Evolutionary conservation across 1,140 invertebrate species (phyloP).

Genomic region (Metopolophium dirhodum): DNA sequence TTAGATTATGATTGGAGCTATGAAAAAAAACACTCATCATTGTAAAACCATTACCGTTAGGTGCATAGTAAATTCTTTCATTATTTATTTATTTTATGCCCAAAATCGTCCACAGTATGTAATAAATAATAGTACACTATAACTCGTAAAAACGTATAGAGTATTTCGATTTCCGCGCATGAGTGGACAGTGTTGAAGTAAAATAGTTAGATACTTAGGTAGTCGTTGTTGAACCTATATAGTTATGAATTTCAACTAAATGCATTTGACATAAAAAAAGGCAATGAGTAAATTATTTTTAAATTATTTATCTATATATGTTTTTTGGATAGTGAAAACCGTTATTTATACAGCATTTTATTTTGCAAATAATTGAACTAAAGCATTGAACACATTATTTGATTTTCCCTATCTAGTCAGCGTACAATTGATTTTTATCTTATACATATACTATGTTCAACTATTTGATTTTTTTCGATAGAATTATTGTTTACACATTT

Average conservation of each 20-base stretch:
- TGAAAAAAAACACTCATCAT: too few species aligned
- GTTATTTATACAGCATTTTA: not conserved
- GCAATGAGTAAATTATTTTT: not conserved
- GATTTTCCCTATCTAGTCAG: not conserved
- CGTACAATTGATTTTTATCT: not conserved
- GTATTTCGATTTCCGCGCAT: not conserved
- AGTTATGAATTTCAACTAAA: not conserved
- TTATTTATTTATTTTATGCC: not conserved
- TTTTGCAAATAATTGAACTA: not conserved
- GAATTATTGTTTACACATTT: not conserved
- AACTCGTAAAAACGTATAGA: not conserved
- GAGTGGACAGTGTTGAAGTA: not conserved
- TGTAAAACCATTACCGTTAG: too few species aligned
- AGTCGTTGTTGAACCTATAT: not conserved
- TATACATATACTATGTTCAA: not conserved
- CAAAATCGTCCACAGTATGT: not conserved
- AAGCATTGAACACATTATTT: not conserved
- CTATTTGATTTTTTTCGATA: not conserved
- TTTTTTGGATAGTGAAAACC: too few species aligned
- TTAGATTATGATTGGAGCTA: too few species aligned
- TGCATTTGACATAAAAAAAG: not conserved
- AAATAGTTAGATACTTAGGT: not conserved
- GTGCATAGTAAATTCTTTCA: not conserved
- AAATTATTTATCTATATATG: not conserved
- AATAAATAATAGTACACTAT: not conserved